Evolutionary conservation across 1,140 invertebrate genomes (phyloP), one percentile per base, ranked within the genome.

Genomic region (Dermatophagoides farinae): DNA sequence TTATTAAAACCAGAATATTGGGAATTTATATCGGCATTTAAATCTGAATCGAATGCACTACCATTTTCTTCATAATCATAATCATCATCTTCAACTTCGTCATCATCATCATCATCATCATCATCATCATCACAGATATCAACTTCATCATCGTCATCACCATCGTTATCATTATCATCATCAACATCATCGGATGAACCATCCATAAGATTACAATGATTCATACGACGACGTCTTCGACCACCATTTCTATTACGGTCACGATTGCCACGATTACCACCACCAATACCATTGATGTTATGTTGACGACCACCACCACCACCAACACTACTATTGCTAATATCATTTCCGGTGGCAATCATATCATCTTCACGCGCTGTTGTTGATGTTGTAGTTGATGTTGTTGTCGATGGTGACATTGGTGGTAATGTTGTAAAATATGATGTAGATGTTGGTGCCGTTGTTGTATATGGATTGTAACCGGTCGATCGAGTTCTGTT

Each of bases 11-110:
- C 49, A 23, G 62, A 63, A 14, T 22, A 59, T 57, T 58, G 49
- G 0, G 57, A 52, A 31, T 47, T 54, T 25, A 47, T 20, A 38
- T 63, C 57, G 10, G 57, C 57, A 50, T 59, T 63, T 11, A 46
- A 22, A 46, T 62, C 61, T 16, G 61, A 60, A 43, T 63, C 57
- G 6, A 63, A 18, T 20, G 57, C 57, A 53, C 62, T 60, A 51
- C 57, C 62, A 43, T 63, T 63, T 12, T 62, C 61, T 75, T 86
- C 84, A 71, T 86, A 86, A 66, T 86, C 83, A 70, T 83, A 82
- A 71, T 86, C 84, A 65, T 86, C 84, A 66, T 84, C 83, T 66
- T 80, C 57, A 25, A 31, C 57, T 31, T 58, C 61, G 38, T 43
- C 22, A 38, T 54, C 41, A 43, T 52, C 18, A 44, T 18, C 53